These are phyloP conservation scores for Epinephelus cyanopodus DNA, from an alignment of 2,113 vertebrate genomes.

Conservation along the genomic window DNA sequence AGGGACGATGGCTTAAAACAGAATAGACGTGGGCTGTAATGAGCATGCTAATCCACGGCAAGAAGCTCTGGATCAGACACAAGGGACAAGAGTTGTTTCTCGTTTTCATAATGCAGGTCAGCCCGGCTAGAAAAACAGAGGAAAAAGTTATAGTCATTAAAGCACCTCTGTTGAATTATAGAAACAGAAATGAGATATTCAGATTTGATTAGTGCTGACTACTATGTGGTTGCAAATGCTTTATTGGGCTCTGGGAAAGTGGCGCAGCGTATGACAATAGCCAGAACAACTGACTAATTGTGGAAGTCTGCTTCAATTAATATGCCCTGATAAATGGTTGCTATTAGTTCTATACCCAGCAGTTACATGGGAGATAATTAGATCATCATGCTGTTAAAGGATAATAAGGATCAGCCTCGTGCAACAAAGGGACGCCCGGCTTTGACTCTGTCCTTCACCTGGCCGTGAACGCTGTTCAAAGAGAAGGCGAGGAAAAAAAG, in stretches of 20 bases:
- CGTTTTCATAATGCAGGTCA: constrained; percentile 26
- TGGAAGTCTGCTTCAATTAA: constrained; percentile 49
- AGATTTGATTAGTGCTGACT: constrained; percentile 7
- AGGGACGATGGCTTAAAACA: background rate
- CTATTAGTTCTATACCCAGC: constrained; percentile 46
- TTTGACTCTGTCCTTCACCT: constrained; percentile 63
- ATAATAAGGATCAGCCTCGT: constrained; percentile 55
- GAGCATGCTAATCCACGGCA: constrained; percentile 38
- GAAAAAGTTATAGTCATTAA: constrained; percentile 1
- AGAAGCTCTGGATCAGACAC: constrained; percentile 31
- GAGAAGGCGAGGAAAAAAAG: constrained; percentile 1
- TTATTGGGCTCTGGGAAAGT: constrained; percentile 6
- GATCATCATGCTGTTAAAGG: constrained; percentile 67
- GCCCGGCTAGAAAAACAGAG: background rate
- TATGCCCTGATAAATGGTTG: constrained; percentile 53
- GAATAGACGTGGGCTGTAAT: constrained; percentile 41
- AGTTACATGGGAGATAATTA: constrained; percentile 68
- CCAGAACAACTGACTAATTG: constrained; percentile 56
- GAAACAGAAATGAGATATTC: constrained; percentile 25
- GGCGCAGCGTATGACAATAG: constrained; percentile 21
- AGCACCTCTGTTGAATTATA: constrained; percentile 5
- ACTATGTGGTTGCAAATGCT: constrained; percentile 3
- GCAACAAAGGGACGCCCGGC: constrained; percentile 51
- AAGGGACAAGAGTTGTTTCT: constrained; percentile 6
- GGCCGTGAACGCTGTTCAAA: constrained; percentile 42